Evolutionary conservation across 2,888 invertebrate species (phyloP), one percentile per base, ranked within the genome.

Genomic region (Archips xylosteana): DNA sequence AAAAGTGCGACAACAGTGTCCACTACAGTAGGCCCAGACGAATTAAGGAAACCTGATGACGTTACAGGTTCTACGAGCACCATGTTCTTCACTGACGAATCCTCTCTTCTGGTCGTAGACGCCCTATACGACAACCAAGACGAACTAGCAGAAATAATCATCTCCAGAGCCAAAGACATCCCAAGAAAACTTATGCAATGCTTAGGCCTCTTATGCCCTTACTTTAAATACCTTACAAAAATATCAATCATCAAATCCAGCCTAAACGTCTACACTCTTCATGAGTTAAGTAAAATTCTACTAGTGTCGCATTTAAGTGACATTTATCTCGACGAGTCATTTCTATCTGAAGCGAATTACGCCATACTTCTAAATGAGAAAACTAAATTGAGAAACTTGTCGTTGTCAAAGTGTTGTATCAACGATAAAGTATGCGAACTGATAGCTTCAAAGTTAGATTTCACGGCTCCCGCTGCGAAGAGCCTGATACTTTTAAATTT

Each of bases 401-500:
- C 91, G 0, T 69, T 91, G 12, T 75, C 83, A 36, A 83, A 86
- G 70, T 91, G 91, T 77, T 75, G 79, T 9, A 82, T 91, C 54
- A 80, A 83, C 32, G 90, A 91, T 68, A 76, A 78, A 12, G 81
- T 80, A 1, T 85, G 87, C 65, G 76, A 78, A 61, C 76, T 80
- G 66, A 82, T 92, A 59, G 84, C 85, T 64, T 76, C 76, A 2
- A 84, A 80, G 32, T 76, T 91, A 71, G 76, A 76, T 63, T 76
- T 74, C 64, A 72, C 71, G 36, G 75, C 77, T 45, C 78, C 85
- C 13, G 85, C 86, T 36, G 85, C 85, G 74, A 72, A 71, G 9
- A 84, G 78, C 65, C 80, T 92, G 71, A 68, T 77, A 49, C 60
- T 80, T 79, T 79, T 90, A 76, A 89, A 91, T 84, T 81, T 92